phyloP scores from a whole-genome alignment of 1,140 invertebrate genomes.

The Brachystomella parvula region DNA sequence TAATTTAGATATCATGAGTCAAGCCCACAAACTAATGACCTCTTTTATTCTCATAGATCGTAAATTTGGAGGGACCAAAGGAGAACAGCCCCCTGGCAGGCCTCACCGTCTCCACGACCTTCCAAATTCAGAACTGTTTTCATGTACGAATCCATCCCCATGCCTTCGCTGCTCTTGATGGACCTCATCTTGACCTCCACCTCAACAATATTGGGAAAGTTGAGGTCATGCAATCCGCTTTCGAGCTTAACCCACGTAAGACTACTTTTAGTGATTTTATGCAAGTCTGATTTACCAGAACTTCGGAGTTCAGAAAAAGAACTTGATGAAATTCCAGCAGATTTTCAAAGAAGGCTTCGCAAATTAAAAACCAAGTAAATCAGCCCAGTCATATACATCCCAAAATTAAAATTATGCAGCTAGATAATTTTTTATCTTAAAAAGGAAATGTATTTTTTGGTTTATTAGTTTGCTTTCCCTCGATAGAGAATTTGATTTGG shows the following conservation, averaged over 20 bases:
- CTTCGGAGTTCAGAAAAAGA: neutral
- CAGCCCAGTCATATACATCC: too few relatives aligned
- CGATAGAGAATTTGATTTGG: neutral
- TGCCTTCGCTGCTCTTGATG: neutral
- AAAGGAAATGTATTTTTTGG: too few relatives aligned
- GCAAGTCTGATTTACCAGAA: neutral
- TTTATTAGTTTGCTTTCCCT: too few relatives aligned
- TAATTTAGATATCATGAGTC: too few relatives aligned
- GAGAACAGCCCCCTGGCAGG: neutral
- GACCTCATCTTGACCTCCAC: neutral
- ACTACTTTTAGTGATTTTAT: neutral
- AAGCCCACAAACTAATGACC: too few relatives aligned
- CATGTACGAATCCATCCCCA: neutral
- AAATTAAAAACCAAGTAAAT: neutral
- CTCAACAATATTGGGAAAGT: neutral
- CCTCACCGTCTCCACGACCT: neutral
- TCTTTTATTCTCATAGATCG: slow-evolving; percentile 10
- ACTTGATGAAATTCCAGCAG: neutral
- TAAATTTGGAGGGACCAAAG: neutral
- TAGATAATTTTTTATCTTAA: too few relatives aligned
- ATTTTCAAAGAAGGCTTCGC: neutral
- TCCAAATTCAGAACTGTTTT: neutral
- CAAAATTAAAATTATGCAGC: too few relatives aligned
- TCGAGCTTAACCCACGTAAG: neutral
- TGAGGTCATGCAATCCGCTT: neutral